Evolutionary conservation across 2,797 vertebrate species (phyloP).

Genomic region (Danionella dracula): DNA sequence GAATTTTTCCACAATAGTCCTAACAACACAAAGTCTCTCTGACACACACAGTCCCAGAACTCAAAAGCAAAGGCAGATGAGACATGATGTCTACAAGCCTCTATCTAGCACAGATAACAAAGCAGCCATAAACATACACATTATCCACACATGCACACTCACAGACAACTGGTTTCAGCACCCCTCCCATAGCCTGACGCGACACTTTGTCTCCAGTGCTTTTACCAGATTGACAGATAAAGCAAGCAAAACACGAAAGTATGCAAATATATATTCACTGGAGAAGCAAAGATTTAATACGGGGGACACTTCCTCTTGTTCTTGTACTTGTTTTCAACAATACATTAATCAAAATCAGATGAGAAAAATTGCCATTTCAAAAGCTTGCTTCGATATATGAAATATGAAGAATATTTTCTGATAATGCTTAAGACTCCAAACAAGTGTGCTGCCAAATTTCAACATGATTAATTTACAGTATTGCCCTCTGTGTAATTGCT

Average conservation of each 20-base stretch:
- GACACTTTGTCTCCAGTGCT: constrained; percentile 48
- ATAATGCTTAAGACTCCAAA: no score
- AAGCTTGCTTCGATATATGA: no score
- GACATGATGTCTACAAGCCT: constrained; percentile 63
- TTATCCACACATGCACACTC: constrained; percentile 29
- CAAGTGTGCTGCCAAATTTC: neutral
- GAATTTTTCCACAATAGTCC: neutral
- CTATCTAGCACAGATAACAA: constrained; percentile 54
- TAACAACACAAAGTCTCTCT: neutral
- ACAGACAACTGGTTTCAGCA: constrained; percentile 27
- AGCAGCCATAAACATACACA: constrained; percentile 42
- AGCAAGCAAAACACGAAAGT: constrained; percentile 17
- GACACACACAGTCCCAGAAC: constrained; percentile 29
- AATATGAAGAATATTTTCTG: no score
- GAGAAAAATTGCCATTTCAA: neutral
- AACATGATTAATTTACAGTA: neutral
- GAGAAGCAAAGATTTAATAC: constrained; percentile 10
- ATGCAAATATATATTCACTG: constrained; percentile 15
- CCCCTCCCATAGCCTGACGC: constrained; percentile 36
- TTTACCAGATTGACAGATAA: constrained; percentile 37
- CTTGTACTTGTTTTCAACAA: neutral
- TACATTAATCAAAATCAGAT: constrained; percentile 1
- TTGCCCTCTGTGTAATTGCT: no score
- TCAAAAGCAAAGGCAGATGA: constrained; percentile 49
- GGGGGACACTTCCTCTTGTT: neutral